Base-by-base conservation (phyloP, 2,888 invertebrate species). In the Sinelater perroti region DNA sequence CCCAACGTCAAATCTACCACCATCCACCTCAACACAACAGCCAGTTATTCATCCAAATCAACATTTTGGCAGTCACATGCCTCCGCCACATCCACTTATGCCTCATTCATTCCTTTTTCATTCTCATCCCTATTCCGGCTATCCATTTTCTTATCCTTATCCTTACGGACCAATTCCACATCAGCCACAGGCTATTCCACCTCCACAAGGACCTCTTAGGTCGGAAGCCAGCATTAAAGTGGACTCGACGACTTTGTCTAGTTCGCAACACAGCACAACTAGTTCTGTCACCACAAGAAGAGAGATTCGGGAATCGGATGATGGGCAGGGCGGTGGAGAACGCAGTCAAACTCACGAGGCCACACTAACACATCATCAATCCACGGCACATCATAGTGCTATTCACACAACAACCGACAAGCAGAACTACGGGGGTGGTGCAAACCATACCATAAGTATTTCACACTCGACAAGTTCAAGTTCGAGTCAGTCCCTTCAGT, bases 11-110 rank as follows among this genome's bases (percentile, higher is more conserved):
- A 62, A 57, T 20, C 38, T 57, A 2, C 68, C 72, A 3, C 84
- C 87, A 61, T 85, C 87, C 1, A 80, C 87, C 2, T 84, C 87
- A 1, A 84, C 87, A 64, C 82, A 87, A 7, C 87, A 87, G 20
- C 86, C 87, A 2, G 82, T 86, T 8, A 88, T 90, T 81, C 90
- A 90, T 75, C 87, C 90, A 71, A 89, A 88, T 70, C 85, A 85
- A 36, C 88, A 88, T 60, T 86, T 89, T 76, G 72, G 72, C 2
- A 70, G 73, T 40, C 74, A 74, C 13, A 82, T 88, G 75, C 88
- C 87, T 67, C 91, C 91, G 68, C 87, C 90, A 11, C 90, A 88
- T 72, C 85, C 85, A 1, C 75, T 89, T 40, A 83, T 88, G 72
- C 89, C 86, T 71, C 86, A 87, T 13, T 85, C 87, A 2, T 80